A percentile compares a stretch with the other conserved stretches of the same genome.
phyloP scores from a whole-genome alignment of 2,797 vertebrate genomes.

The Epinephelus coioides region DNA sequence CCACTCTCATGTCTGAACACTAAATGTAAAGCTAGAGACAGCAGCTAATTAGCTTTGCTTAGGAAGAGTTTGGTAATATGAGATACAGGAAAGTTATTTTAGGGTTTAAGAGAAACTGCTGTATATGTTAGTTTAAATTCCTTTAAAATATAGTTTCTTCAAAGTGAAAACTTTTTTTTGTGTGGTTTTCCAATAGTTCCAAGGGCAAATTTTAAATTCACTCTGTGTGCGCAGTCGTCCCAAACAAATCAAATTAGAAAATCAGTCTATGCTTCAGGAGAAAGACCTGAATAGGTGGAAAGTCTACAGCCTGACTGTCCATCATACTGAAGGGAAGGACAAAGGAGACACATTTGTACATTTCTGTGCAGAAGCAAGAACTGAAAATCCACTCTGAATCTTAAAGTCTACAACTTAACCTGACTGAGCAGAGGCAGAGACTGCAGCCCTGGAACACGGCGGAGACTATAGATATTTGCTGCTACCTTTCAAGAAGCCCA shows the following conservation, averaged over 20 bases:
- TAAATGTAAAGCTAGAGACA: too few relatives aligned
- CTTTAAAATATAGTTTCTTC: background rate
- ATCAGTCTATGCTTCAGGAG: background rate
- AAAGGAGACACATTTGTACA: background rate
- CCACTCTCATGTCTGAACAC: too few relatives aligned
- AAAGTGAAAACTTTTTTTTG: background rate
- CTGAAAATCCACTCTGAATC: conserved; percentile 18
- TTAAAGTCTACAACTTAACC: background rate
- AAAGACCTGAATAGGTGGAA: conserved; percentile 5
- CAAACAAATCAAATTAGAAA: conserved; percentile 18
- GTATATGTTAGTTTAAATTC: background rate
- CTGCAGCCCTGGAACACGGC: background rate
- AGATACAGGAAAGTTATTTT: too few relatives aligned
- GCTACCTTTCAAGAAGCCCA: background rate
- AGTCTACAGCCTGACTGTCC: conserved; percentile 13
- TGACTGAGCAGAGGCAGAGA: background rate
- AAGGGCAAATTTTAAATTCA: conserved; percentile 5
- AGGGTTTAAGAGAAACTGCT: too few relatives aligned
- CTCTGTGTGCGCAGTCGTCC: background rate
- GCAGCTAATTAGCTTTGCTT: too few relatives aligned
- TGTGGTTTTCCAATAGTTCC: background rate
- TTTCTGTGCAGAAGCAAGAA: conserved; percentile 2
- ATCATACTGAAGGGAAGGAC: conserved; percentile 35
- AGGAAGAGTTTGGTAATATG: too few relatives aligned
- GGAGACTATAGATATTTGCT: background rate